Conservation (phyloP, 2,797 vertebrate species). For the Erithacus rubecula region DNA sequence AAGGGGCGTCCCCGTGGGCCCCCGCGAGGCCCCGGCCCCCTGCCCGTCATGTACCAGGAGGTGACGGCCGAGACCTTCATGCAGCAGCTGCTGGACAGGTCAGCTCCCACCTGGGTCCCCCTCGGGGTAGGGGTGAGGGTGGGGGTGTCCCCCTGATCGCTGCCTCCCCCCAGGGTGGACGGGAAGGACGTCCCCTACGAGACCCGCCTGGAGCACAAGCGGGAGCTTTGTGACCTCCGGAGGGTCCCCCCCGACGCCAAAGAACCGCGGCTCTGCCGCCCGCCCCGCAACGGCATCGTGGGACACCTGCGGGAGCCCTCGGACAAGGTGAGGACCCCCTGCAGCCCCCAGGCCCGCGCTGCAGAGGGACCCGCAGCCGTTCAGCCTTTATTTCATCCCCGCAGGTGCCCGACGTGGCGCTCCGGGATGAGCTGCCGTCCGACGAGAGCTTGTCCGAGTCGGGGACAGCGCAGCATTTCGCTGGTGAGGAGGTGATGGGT, state of each 20-base stretch:
- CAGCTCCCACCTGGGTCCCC: neutral
- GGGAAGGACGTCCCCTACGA: conserved; percentile 84
- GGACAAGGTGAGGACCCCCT: conserved; percentile 70
- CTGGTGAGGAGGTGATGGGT: conserved; percentile 70
- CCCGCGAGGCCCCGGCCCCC: conserved; percentile 78
- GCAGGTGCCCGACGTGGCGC: conserved; percentile 77
- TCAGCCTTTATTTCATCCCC: neutral
- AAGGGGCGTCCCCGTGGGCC: conserved; percentile 71
- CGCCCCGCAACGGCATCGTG: conserved; percentile 83
- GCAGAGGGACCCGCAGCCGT: fast-evolving
- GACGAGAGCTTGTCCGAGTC: conserved; percentile 87
- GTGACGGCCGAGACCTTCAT: conserved; percentile 94
- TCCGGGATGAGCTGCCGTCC: conserved; percentile 80
- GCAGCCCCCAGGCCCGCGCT: too few species aligned
- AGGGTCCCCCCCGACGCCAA: conserved; percentile 70
- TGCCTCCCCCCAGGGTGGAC: conserved; percentile 82
- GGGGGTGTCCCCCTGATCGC: fast-evolving
- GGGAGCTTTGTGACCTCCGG: conserved; percentile 70
- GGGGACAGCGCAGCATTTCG: conserved; percentile 85
- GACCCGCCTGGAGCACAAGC: conserved; percentile 80
- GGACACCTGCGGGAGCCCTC: conserved; percentile 79
- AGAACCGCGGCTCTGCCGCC: conserved; percentile 70
- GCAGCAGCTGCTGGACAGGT: conserved; percentile 97
- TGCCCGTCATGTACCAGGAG: conserved; percentile 89
- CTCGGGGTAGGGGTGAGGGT: neutral